These are phyloP conservation scores for Ailuropoda melanoleuca DNA, from an alignment of 2,113 vertebrate species.

Conservation along the genomic window DNA sequence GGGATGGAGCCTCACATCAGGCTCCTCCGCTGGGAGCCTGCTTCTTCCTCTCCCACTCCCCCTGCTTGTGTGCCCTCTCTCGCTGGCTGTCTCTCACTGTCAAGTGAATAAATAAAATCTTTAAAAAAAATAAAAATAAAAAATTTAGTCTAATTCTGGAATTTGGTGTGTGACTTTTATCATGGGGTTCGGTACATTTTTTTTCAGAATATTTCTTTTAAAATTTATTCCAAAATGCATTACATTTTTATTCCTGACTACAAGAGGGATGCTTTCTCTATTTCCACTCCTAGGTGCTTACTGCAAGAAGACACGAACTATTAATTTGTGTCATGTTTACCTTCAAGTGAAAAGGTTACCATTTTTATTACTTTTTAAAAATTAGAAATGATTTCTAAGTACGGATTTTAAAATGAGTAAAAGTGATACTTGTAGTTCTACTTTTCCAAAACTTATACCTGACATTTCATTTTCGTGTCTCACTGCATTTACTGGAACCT, in stretches of 20 bases:
- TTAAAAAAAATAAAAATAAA: no score
- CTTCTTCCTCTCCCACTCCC: no score
- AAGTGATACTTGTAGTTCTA: background rate
- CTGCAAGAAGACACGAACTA: background rate
- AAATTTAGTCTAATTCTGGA: background rate
- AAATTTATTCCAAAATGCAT: background rate
- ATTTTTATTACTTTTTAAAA: background rate
- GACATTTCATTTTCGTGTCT: background rate
- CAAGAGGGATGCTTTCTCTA: background rate
- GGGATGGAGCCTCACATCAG: no score
- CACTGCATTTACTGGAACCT: background rate
- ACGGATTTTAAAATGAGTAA: background rate
- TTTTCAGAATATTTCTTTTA: background rate
- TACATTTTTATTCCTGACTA: background rate
- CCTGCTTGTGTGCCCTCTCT: no score
- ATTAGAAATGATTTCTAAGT: background rate
- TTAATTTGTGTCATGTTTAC: background rate
- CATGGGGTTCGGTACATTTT: background rate
- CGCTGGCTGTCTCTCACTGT: no score
- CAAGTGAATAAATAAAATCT: no score
- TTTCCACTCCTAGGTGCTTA: background rate
- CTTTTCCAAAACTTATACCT: background rate
- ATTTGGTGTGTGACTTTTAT: background rate
- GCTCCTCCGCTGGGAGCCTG: no score
- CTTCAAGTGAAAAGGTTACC: background rate